Conservation (phyloP, 2,113 vertebrate genomes). For the Sinocyclocheilus anshuiensis region DNA sequence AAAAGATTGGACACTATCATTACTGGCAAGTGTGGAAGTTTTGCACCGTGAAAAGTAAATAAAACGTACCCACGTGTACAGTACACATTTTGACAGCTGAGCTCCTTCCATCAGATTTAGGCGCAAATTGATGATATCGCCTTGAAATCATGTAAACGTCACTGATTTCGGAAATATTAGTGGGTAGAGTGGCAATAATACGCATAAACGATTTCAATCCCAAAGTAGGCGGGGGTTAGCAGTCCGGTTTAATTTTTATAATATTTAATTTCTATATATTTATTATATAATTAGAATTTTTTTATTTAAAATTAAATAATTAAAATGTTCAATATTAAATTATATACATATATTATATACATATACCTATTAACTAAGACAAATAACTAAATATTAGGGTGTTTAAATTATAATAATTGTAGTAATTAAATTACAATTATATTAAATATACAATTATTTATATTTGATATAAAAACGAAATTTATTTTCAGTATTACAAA, state of each 20-base stretch:
- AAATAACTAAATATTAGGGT: too few species aligned
- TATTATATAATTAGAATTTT: too few species aligned
- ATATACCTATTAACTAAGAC: too few species aligned
- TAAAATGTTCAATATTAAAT: too few species aligned
- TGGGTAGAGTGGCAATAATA: not conserved
- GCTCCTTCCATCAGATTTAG: conserved; percentile 65
- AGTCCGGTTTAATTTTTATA: too few species aligned
- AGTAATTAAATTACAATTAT: too few species aligned
- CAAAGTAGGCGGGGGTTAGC: not conserved
- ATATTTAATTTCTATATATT: not conserved
- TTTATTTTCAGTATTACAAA: too few species aligned
- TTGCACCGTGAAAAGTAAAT: not conserved
- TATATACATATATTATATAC: too few species aligned
- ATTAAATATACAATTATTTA: not conserved
- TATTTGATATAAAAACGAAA: not conserved
- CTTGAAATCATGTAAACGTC: not conserved
- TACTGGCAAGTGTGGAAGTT: not conserved
- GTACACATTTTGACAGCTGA: conserved; percentile 48
- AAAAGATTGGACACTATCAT: not conserved
- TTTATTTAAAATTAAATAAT: too few species aligned
- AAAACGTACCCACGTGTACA: conserved; percentile 72
- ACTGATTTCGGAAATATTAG: not conserved
- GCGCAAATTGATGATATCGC: conserved; percentile 48
- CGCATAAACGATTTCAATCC: too few species aligned
- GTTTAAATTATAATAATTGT: too few species aligned